Percentiles rank a stretch among this genome's conserved stretches.
Conservation (phyloP, 2,888 invertebrate genomes). For the Teleiodes luculella region DNA sequence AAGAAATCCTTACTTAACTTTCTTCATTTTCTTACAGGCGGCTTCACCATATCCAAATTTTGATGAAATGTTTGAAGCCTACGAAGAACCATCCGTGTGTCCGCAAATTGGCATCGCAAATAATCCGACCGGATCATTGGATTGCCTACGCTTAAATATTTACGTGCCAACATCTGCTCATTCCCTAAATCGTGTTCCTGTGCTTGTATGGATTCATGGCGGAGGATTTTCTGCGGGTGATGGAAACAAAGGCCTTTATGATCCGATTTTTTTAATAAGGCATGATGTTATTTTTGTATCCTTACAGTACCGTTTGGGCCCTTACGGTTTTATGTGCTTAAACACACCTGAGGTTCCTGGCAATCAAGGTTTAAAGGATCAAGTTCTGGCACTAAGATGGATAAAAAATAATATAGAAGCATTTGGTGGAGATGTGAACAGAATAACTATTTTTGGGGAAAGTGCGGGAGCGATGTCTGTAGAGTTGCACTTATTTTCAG, state of each 20-base stretch:
- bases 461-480: constrained; percentile 48
- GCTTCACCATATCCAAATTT: constrained; percentile 29
- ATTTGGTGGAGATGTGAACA: constrained; percentile 48
- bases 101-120: not conserved
- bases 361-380: constrained; percentile 55
- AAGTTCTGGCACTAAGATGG: constrained; percentile 46
- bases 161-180: constrained; percentile 66
- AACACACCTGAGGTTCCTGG: constrained; percentile 50
- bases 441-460: constrained; percentile 45
- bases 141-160: constrained; percentile 71
- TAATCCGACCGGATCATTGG: constrained; percentile 48
- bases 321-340: constrained; percentile 57
- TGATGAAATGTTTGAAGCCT: constrained; percentile 27
- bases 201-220: constrained; percentile 51
- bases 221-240: constrained; percentile 42
- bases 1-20: not conserved
- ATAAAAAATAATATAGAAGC: constrained; percentile 44
- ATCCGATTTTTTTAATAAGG: constrained; percentile 40
- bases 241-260: constrained; percentile 28
- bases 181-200: constrained; percentile 35
- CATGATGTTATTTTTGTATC: constrained; percentile 42
- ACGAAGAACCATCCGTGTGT: constrained; percentile 24
- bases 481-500: constrained; percentile 41
- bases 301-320: constrained; percentile 46
- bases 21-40: constrained; percentile 23